A percentile compares a stretch with the other conserved stretches of the same genome.
Evolutionary conservation across 2,797 vertebrate species (phyloP).

Genomic region (Ctenopoma kingsleyae): DNA sequence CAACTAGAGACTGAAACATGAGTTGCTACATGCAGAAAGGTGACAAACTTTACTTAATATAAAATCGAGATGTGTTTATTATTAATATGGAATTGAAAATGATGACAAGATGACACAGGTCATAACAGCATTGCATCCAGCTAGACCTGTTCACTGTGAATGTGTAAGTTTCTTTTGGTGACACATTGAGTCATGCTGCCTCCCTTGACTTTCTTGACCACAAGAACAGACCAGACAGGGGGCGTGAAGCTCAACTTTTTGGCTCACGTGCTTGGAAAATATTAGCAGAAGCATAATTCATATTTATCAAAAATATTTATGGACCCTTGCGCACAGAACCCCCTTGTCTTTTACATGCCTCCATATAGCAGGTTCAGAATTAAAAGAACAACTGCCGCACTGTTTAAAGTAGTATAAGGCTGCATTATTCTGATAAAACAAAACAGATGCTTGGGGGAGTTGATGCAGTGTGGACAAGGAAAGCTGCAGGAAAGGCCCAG

Average conservation of each 20-base stretch:
- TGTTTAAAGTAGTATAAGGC: slow-evolving; percentile 61
- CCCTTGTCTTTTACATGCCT: slow-evolving; percentile 50
- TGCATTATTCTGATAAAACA: slow-evolving; percentile 77
- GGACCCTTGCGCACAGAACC: slow-evolving; percentile 52
- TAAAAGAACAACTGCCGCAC: slow-evolving; percentile 49
- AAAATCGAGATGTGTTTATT: background rate
- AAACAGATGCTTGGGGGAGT: slow-evolving; percentile 75
- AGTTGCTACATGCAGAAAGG: background rate
- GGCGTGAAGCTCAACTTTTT: slow-evolving; percentile 53
- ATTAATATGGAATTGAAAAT: no score
- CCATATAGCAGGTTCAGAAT: slow-evolving; percentile 27
- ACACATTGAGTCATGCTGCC: slow-evolving; percentile 70
- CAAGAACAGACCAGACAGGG: slow-evolving; percentile 62
- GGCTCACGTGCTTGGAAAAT: slow-evolving; percentile 81
- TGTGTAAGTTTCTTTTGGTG: slow-evolving; percentile 32
- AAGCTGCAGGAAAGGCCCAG: slow-evolving; percentile 30
- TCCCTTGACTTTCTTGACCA: slow-evolving; percentile 62
- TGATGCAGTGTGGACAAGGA: slow-evolving; percentile 42
- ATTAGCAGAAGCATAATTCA: slow-evolving; percentile 82
- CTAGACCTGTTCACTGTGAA: slow-evolving; percentile 33
- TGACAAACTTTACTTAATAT: background rate
- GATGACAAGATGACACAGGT: background rate
- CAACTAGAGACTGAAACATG: background rate
- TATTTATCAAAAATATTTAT: slow-evolving; percentile 80
- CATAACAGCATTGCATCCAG: background rate